These are phyloP conservation scores for Merodon equestris DNA, from an alignment of 2,888 invertebrate species.

Conservation along the genomic window DNA sequence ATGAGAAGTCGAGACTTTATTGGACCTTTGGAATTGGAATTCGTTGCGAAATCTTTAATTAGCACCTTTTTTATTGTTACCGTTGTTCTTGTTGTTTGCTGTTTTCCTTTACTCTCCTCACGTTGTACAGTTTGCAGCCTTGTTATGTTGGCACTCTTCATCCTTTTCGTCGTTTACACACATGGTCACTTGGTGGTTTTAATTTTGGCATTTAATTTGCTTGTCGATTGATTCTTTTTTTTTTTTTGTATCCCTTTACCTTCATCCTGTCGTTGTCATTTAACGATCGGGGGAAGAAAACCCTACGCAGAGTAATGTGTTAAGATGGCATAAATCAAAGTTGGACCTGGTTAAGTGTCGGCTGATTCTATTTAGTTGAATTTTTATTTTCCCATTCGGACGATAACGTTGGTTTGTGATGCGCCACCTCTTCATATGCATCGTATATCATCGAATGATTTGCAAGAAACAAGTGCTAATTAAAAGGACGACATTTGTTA, in stretches of 20 bases:
- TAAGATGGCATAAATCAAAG: conserved; percentile 67
- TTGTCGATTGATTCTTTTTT: conserved; percentile 62
- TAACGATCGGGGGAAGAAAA: neutral
- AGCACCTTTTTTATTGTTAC: conserved; percentile 55
- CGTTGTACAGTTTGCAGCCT: conserved; percentile 12
- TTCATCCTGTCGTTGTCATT: neutral
- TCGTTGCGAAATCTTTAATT: conserved; percentile 66
- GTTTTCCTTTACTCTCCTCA: neutral
- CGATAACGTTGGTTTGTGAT: conserved; percentile 5
- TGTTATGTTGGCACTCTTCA: conserved; percentile 6
- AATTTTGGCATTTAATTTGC: conserved; percentile 62
- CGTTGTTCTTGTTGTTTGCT: conserved; percentile 19
- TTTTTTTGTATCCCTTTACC: conserved; percentile 1
- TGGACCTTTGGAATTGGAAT: conserved; percentile 56
- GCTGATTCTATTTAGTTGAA: conserved; percentile 60
- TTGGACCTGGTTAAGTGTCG: conserved; percentile 63
- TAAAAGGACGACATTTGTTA: conserved; percentile 48
- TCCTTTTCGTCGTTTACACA: neutral
- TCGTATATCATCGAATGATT: conserved; percentile 17
- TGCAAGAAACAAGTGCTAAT: conserved; percentile 57
- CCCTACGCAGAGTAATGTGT: conserved; percentile 30
- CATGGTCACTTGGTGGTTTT: conserved; percentile 16
- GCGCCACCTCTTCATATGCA: neutral
- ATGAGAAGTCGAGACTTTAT: conserved; percentile 53
- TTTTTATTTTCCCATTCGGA: conserved; percentile 54